Evolutionary conservation across 2,888 invertebrate species (phyloP).

Genomic region (Zonitis immaculata): DNA sequence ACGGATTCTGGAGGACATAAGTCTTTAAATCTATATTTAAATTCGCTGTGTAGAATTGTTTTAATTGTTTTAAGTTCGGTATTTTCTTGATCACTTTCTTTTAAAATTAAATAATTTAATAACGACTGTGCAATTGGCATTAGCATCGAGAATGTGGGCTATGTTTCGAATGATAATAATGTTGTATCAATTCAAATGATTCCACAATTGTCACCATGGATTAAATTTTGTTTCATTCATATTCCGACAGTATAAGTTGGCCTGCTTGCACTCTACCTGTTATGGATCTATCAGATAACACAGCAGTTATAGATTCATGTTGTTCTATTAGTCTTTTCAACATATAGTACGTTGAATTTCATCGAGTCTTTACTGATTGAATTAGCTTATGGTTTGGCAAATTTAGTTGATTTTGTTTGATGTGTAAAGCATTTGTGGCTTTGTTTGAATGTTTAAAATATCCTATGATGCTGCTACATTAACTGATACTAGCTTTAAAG

Average conservation of each 20-base stretch:
- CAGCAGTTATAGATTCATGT: slow-evolving; percentile 5
- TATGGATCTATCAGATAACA: slow-evolving; percentile 6
- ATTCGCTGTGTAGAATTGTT: not conserved
- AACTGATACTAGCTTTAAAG: slow-evolving; percentile 13
- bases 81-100: not conserved
- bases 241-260: slow-evolving; percentile 6
- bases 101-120: slow-evolving; percentile 7
- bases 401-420: slow-evolving; percentile 8
- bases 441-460: slow-evolving; percentile 28
- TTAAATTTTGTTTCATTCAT: slow-evolving; percentile 12
- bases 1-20: not conserved
- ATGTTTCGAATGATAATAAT: slow-evolving; percentile 4
- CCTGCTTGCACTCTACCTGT: slow-evolving; percentile 5
- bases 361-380: slow-evolving; percentile 18
- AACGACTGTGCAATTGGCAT: slow-evolving; percentile 7
- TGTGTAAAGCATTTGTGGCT: slow-evolving; percentile 17
- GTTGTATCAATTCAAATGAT: slow-evolving; percentile 11
- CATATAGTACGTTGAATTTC: slow-evolving; percentile 16
- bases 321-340: slow-evolving; percentile 2
- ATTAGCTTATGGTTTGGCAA: slow-evolving; percentile 18
- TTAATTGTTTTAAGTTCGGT: not conserved
- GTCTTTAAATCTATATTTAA: not conserved
- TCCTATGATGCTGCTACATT: slow-evolving; percentile 22
- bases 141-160: slow-evolving; percentile 11
- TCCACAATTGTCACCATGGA: slow-evolving; percentile 2